Conservation (phyloP, 2,113 vertebrate species). For the Scomber colias region DNA sequence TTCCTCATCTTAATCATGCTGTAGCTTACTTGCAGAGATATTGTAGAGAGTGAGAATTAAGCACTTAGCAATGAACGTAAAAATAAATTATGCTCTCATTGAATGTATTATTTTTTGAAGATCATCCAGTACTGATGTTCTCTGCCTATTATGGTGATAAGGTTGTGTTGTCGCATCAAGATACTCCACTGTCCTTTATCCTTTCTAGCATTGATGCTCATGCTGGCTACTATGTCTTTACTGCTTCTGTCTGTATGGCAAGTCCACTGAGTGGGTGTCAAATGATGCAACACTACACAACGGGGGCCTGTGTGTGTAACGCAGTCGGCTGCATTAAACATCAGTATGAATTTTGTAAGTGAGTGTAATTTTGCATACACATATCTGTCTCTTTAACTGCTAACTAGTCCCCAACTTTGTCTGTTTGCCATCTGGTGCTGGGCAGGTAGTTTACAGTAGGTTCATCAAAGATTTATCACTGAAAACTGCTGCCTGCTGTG, state of each 20-base stretch:
- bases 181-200: neutral
- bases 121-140: too few species aligned
- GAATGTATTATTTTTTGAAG: too few species aligned
- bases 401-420: neutral
- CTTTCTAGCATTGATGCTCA: neutral
- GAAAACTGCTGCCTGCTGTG: neutral
- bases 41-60: too few species aligned
- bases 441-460: neutral
- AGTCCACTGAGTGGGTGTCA: neutral
- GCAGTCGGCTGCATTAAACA: neutral
- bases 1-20: too few species aligned
- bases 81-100: too few species aligned
- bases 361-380: neutral
- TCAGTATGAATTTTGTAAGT: neutral
- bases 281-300: neutral
- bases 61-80: too few species aligned
- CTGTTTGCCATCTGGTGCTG: neutral
- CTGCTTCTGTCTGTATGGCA: neutral
- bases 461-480: slow-evolving; percentile 20
- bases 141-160: too few species aligned
- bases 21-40: too few species aligned
- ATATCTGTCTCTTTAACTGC: neutral
- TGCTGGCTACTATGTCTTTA: neutral
- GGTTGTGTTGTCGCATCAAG: too few species aligned
- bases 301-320: neutral